These are phyloP conservation scores for Syrphus vitripennis DNA, from an alignment of 2,888 invertebrate species.

Conservation along the genomic window DNA sequence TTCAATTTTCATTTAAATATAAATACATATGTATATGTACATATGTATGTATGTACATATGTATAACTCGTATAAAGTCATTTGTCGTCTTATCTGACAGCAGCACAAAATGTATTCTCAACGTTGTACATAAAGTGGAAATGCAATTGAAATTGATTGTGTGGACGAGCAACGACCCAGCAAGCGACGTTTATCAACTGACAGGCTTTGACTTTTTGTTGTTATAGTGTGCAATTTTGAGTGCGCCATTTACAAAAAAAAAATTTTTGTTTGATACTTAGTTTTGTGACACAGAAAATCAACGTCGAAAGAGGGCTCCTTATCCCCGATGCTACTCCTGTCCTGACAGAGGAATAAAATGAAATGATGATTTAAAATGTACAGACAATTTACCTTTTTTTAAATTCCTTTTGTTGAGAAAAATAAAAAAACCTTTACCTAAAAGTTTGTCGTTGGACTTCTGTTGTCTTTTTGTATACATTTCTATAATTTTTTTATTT, in stretches of 20 bases:
- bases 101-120: neutral
- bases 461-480: neutral
- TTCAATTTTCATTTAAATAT: constrained; percentile 4
- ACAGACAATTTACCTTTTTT: neutral
- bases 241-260: neutral
- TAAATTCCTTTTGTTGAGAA: neutral
- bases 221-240: neutral
- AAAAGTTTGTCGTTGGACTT: neutral
- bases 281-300: constrained; percentile 11
- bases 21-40: neutral
- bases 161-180: neutral
- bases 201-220: constrained; percentile 1
- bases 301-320: neutral
- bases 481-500: neutral
- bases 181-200: neutral
- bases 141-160: constrained; percentile 47
- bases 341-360: neutral
- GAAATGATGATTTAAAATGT: constrained; percentile 5
- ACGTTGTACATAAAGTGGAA: neutral
- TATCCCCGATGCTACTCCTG: neutral
- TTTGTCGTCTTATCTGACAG: constrained; percentile 27
- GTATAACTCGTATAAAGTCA: neutral
- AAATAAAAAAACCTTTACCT: neutral
- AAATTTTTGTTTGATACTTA: neutral
- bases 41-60: neutral